Conservation (phyloP, 2,797 vertebrate species). For the Bryconaethiops microstoma region DNA sequence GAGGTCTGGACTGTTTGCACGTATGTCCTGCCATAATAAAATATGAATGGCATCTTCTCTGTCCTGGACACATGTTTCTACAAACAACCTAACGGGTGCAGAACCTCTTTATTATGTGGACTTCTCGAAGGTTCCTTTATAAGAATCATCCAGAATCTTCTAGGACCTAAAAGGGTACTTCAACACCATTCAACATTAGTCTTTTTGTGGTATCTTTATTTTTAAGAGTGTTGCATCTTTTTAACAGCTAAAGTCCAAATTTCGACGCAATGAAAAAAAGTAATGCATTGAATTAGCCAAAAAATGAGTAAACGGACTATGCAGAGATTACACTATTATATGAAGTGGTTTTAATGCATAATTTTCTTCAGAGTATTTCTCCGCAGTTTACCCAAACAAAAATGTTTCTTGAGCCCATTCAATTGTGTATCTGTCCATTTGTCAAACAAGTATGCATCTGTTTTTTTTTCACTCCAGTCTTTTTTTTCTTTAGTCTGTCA, state of each 20-base stretch:
- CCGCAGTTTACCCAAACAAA: background rate
- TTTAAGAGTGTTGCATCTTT: background rate
- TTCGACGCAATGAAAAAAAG: background rate
- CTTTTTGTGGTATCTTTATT: background rate
- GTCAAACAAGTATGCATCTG: conserved; percentile 24
- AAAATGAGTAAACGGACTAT: background rate
- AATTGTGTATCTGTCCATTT: conserved; percentile 32
- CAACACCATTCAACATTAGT: no score
- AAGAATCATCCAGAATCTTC: background rate
- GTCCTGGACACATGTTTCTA: background rate
- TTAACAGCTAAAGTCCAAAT: background rate
- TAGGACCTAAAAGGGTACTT: no score
- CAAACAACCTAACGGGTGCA: background rate
- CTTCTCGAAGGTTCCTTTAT: background rate
- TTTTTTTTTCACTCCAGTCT: conserved; percentile 17
- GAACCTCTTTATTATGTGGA: background rate
- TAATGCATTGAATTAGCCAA: background rate
- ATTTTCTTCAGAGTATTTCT: background rate
- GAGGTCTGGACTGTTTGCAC: background rate
- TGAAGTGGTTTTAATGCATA: background rate
- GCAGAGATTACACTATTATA: background rate
- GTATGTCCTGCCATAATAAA: background rate
- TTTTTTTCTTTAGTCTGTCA: conserved; percentile 39
- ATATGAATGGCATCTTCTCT: background rate
- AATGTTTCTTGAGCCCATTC: conserved; percentile 2